Base-by-base conservation (phyloP, 2,888 invertebrate species). In the Athrips mouffetella region DNA sequence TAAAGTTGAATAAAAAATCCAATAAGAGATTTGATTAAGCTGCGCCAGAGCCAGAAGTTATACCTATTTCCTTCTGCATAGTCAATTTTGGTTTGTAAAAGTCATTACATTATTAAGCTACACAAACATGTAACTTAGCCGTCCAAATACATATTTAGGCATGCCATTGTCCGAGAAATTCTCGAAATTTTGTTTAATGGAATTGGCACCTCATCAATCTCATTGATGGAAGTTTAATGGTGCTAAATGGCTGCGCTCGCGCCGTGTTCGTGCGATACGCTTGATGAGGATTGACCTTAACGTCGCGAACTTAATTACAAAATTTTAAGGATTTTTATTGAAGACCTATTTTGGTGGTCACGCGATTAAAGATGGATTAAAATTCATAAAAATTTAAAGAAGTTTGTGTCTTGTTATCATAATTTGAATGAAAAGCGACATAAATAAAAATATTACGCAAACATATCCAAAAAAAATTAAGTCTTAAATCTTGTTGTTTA, bases 121-220 rank as follows among this genome's bases (percentile, higher is more conserved):
- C n/a, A n/a, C n/a, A n/a, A n/a, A n/a, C n/a, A n/a, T n/a, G n/a
- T n/a, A n/a, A n/a, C n/a, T n/a, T n/a, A n/a, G n/a, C n/a, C n/a
- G n/a, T n/a, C n/a, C n/a, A n/a, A n/a, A n/a, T n/a, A n/a, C n/a
- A n/a, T n/a, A n/a, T n/a, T n/a, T n/a, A n/a, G n/a, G n/a, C n/a
- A n/a, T n/a, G n/a, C n/a, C n/a, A n/a, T n/a, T n/a, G n/a, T n/a
- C n/a, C n/a, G n/a, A n/a, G n/a, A n/a, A n/a, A n/a, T n/a, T n/a
- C n/a, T n/a, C n/a, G n/a, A n/a, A n/a, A n/a, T n/a, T n/a, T n/a
- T n/a, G n/a, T n/a, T 27, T 27, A 27, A 27, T 27, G 27, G 20
- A 25, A 45, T 50, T 48, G 39, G 31, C 40, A 50, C 48, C 8
- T 52, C 49, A 35, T 35, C 13, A 40, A 21, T 23, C 16, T 40